phyloP scores from a whole-genome alignment of 2,797 vertebrate genomes.

The Petrocephalus sullivani region DNA sequence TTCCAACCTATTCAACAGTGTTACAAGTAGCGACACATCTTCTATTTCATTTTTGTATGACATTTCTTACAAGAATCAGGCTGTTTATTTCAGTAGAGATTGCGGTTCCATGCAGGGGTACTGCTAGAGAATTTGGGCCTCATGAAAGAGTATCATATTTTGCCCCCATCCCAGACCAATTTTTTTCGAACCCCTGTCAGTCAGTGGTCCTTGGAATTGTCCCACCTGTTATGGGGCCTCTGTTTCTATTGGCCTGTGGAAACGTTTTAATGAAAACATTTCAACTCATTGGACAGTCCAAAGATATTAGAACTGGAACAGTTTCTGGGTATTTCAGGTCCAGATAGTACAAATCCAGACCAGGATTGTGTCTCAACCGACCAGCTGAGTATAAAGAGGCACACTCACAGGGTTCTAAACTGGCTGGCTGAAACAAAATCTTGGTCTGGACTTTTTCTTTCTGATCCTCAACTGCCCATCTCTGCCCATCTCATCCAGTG shows the following conservation, averaged over 20 bases:
- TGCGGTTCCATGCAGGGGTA: neutral
- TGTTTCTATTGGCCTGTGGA: neutral
- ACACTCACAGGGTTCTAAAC: too few species aligned
- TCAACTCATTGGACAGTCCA: neutral
- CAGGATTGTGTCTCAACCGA: too few species aligned
- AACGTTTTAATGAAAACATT: neutral
- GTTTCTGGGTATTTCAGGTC: neutral
- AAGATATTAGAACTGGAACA: neutral
- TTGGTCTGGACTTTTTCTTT: neutral
- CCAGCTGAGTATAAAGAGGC: too few species aligned
- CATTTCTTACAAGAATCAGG: neutral
- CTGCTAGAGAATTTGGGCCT: neutral
- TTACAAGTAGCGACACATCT: neutral
- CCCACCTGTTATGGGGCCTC: neutral
- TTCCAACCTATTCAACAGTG: neutral
- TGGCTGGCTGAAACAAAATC: neutral
- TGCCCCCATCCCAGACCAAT: neutral
- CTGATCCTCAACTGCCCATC: neutral
- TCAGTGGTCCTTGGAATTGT: neutral
- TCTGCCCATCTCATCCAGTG: neutral
- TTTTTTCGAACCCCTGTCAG: neutral
- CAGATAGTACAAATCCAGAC: neutral
- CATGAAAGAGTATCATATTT: neutral
- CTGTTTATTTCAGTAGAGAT: neutral
- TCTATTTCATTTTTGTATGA: neutral